Conservation (phyloP, 2,797 vertebrate genomes). For the Centroberyx gerrardi region DNA sequence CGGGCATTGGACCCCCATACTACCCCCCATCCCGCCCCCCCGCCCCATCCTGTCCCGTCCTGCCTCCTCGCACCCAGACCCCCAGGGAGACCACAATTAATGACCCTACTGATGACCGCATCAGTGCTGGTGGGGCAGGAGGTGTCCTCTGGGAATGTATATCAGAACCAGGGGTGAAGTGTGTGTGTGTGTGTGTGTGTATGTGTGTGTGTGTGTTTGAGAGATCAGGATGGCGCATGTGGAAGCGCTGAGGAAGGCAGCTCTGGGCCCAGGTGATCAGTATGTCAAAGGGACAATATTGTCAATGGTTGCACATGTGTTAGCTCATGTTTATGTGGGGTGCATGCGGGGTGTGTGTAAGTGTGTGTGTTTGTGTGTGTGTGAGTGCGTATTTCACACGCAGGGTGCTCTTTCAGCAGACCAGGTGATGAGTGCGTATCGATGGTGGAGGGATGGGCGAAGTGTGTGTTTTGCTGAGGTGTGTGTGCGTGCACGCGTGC, state of each 20-base stretch:
- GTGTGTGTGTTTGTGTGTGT: constrained; percentile 1
- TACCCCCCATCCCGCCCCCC: background rate
- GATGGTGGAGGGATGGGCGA: constrained; percentile 7
- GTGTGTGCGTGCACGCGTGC: constrained; percentile 46
- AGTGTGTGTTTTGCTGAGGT: constrained; percentile 69
- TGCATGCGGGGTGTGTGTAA: background rate
- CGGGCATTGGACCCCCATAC: background rate
- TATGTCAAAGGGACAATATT: constrained; percentile 28
- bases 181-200: constrained; percentile 24
- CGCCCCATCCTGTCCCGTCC: constrained; percentile 19
- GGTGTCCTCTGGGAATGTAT: constrained; percentile 55
- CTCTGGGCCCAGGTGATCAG: constrained; percentile 77
- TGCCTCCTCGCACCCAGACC: constrained; percentile 31
- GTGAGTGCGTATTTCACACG: constrained; percentile 19
- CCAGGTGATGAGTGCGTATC: constrained; percentile 70
- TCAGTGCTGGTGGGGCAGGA: constrained; percentile 55
- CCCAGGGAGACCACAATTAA: constrained; percentile 80
- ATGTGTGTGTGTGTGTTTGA: constrained; percentile 40
- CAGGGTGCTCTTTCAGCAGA: background rate
- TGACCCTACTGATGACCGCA: constrained; percentile 81
- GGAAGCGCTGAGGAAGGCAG: constrained; percentile 74
- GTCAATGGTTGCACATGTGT: constrained; percentile 27
- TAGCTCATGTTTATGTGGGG: background rate
- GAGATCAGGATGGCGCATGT: background rate
- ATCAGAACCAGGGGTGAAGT: constrained; percentile 39